Percentiles rank a stretch among this genome's conserved stretches.
These are phyloP conservation scores for Minunthozetes semirufus DNA, from an alignment of 2,888 invertebrate genomes.

Conservation along the genomic window DNA sequence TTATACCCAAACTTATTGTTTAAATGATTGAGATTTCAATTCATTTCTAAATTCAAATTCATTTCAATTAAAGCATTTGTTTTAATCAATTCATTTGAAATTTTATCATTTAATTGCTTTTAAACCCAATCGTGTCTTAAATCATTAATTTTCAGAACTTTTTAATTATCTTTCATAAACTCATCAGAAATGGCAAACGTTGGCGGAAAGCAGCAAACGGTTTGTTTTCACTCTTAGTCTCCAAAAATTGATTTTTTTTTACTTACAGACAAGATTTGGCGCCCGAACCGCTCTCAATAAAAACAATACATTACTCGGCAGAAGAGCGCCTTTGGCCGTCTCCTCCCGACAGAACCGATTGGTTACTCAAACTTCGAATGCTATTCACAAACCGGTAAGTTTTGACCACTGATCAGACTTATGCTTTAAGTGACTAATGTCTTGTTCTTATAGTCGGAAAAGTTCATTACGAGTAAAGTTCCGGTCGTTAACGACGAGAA, in stretches of 20 bases:
- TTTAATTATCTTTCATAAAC: not conserved
- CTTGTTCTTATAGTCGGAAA: too few relatives aligned
- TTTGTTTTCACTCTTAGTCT: not conserved
- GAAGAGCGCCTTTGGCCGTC: too few relatives aligned
- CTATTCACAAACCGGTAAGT: too few relatives aligned
- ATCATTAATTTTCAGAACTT: not conserved
- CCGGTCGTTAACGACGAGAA: slow-evolving; percentile 24
- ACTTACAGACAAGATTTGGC: too few relatives aligned
- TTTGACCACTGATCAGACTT: too few relatives aligned
- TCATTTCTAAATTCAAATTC: not conserved
- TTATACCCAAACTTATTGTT: not conserved
- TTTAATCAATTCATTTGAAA: not conserved
- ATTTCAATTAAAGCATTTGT: not conserved
- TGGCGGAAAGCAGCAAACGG: not conserved
- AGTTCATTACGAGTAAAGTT: not conserved
- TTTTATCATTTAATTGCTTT: not conserved
- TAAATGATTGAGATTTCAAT: not conserved
- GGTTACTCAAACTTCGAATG: too few relatives aligned
- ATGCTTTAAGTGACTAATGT: too few relatives aligned
- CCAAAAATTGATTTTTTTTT: not conserved
- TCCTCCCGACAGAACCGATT: too few relatives aligned
- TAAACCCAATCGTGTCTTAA: not conserved
- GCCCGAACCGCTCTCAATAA: too few relatives aligned
- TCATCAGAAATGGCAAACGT: not conserved
- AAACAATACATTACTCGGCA: too few relatives aligned